Base-by-base conservation (phyloP, 2,113 vertebrate genomes). In the Myiozetetes cayanensis region DNA sequence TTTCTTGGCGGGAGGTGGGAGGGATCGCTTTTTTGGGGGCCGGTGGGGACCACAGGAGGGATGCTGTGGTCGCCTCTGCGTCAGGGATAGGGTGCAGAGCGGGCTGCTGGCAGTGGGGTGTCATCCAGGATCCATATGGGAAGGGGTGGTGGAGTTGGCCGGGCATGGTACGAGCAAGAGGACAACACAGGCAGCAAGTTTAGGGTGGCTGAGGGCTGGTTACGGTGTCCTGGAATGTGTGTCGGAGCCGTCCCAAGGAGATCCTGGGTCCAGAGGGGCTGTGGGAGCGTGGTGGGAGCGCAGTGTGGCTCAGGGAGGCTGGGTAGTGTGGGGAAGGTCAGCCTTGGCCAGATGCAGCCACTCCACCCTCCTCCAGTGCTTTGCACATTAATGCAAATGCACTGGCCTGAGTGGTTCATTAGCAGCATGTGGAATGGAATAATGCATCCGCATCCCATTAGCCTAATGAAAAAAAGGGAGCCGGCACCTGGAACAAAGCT, bases 381-480 rank as follows among this genome's bases (percentile, higher is more conserved):
- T 92, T 85, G 92, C 95, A 88, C 97, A 97, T 97, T 97, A 97
- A 97, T 97, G 97, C 97, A 97, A 95, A 96, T 96, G 93, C 95
- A 96, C 93, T 96, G 97, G 96, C 97, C 97, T 96, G 97, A 97
- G 97, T 96, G 97, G 94, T 97, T 97, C 97, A 96, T 97, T 97
- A 97, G 96, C 96, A 95, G 97, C 95, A 94, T 96, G 97, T 90
- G 94, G 96, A 94, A 97, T 96, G 96, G 96, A 97, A 96, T 97
- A 97, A 97, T 97, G 97, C 96, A 97, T 97, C 96, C 97, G 94
- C 96, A 96, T 97, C 96, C 96, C 96, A 97, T 97, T 97, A 97
- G 97, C 94, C 96, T 97, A 97, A 97, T 97, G 97, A 97, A 97
- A 97, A 97, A 96, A 94, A 96, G 92, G 91, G 96, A 97, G 93